phyloP scores from a whole-genome alignment of 2,113 vertebrate species.

The Colinus virginianus region DNA sequence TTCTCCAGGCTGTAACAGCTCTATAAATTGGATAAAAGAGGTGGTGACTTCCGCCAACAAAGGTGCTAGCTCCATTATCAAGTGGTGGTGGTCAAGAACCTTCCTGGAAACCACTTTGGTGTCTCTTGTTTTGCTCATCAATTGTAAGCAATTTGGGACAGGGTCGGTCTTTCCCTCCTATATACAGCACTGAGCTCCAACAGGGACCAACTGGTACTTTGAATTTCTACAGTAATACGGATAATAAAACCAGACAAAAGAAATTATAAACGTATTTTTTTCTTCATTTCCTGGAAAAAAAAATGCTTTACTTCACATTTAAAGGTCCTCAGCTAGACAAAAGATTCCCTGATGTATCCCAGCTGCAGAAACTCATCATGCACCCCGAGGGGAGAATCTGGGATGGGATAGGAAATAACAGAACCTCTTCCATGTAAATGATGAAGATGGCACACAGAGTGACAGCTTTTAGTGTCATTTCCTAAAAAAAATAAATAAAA shows the following conservation, averaged over 20 bases:
- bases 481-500: not conserved
- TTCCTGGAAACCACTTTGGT: slow-evolving; percentile 22
- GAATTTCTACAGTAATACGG: not conserved
- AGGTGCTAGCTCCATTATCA: not conserved
- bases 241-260: not conserved
- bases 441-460: not conserved
- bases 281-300: not conserved
- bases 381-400: not conserved
- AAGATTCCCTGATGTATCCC: not conserved
- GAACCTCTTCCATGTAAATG: not conserved
- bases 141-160: not conserved
- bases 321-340: not conserved
- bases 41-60: not conserved
- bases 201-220: not conserved
- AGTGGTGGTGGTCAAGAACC: not conserved
- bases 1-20: not conserved
- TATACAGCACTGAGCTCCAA: not conserved
- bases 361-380: not conserved
- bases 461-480: not conserved
- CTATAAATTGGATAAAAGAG: not conserved
- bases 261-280: not conserved
- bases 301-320: not conserved
- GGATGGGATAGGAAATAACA: not conserved
- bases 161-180: not conserved
- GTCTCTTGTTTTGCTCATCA: not conserved